Conservation (phyloP, 2,113 vertebrate genomes). For the Pachycephala philippinensis region DNA sequence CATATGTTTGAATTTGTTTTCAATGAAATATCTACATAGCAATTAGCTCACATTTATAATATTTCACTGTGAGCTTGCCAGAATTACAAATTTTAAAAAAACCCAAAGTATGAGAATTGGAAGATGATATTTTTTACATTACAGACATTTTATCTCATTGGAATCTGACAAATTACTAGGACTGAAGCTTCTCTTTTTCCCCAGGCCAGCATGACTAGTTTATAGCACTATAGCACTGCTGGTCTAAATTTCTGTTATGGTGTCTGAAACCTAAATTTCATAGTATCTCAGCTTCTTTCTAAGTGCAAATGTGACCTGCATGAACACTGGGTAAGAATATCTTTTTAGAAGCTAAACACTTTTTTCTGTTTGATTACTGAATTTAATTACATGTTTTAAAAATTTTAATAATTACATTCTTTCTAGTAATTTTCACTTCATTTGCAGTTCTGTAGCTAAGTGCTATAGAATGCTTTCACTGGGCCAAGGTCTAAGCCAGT, state of each 20-base stretch:
- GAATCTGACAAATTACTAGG: background rate
- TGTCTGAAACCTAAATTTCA: background rate
- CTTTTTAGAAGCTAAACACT: background rate
- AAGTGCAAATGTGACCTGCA: background rate
- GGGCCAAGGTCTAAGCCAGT: background rate
- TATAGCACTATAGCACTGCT: background rate
- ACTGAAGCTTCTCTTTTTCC: background rate
- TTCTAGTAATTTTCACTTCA: background rate
- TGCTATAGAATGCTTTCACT: background rate
- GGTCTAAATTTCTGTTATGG: background rate
- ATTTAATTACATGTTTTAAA: background rate
- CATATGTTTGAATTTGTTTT: background rate
- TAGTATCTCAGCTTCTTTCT: background rate
- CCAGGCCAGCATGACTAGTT: background rate
- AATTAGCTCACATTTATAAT: background rate
- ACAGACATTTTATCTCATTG: background rate
- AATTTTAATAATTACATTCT: background rate
- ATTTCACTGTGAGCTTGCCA: background rate
- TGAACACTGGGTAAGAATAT: background rate
- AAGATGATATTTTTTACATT: background rate
- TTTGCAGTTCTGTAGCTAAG: background rate
- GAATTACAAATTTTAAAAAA: background rate
- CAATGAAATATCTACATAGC: background rate
- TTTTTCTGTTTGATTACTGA: background rate
- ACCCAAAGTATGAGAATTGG: fast-evolving